Percentiles rank a stretch among this genome's conserved stretches.
Conservation (phyloP, 2,888 invertebrate genomes). For the Eueremaeus valkanovi region DNA sequence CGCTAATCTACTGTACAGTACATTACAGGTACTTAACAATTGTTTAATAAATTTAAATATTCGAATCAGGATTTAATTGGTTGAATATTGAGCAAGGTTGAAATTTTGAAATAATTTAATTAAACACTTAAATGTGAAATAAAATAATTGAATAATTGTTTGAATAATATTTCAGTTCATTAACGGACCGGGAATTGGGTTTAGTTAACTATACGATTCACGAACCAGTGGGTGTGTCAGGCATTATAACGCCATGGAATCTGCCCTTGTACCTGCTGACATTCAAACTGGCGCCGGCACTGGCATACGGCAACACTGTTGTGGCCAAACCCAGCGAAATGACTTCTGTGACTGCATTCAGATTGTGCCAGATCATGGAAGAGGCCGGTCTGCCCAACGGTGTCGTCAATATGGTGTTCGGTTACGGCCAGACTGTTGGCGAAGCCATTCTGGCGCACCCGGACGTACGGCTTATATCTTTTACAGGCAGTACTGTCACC, state of each 20-base stretch:
- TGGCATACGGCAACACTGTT: slow-evolving; percentile 56
- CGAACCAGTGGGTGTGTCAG: slow-evolving; percentile 58
- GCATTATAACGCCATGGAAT: slow-evolving; percentile 59
- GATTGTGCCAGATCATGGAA: slow-evolving; percentile 55
- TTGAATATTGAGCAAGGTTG: too few species aligned
- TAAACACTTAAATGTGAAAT: neutral
- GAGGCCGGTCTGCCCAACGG: slow-evolving; percentile 58
- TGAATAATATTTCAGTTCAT: slow-evolving; percentile 45
- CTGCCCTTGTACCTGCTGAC: slow-evolving; percentile 58
- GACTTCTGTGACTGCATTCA: slow-evolving; percentile 58
- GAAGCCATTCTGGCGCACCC: slow-evolving; percentile 57
- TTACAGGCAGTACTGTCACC: slow-evolving; percentile 58
- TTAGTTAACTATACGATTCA: slow-evolving; percentile 56
- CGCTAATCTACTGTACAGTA: neutral
- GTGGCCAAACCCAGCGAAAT: slow-evolving; percentile 60
- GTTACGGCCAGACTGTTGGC: slow-evolving; percentile 56
- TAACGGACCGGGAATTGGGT: slow-evolving; percentile 46
- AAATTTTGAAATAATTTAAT: too few species aligned
- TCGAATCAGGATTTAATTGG: too few species aligned
- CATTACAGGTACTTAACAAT: neutral
- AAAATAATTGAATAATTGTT: too few species aligned
- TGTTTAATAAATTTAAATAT: too few species aligned
- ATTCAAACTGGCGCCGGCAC: slow-evolving; percentile 59
- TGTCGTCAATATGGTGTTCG: slow-evolving; percentile 59
- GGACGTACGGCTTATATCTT: slow-evolving; percentile 56